Evolutionary conservation across 2,888 invertebrate genomes (phyloP).

Genomic region (Seladonia tumulorum): DNA sequence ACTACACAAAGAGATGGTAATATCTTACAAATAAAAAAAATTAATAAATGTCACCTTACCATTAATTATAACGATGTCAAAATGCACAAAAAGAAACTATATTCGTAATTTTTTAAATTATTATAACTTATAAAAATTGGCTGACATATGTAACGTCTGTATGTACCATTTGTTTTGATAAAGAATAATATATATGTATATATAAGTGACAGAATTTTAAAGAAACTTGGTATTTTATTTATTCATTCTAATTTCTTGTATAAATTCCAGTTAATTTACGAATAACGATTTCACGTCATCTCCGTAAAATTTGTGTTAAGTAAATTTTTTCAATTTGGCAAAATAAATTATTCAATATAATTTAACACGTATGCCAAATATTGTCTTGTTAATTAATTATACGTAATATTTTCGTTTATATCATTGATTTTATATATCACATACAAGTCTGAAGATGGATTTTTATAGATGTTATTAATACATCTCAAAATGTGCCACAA

Average conservation of each 20-base stretch:
- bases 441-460: background rate
- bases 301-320: background rate
- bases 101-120: conserved; percentile 24
- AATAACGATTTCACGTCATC: background rate
- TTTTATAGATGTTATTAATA: conserved; percentile 25
- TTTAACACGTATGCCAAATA: conserved; percentile 1
- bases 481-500: conserved; percentile 54
- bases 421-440: conserved; percentile 1
- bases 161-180: conserved; percentile 10
- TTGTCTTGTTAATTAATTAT: background rate
- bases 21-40: conserved; percentile 9
- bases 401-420: conserved; percentile 2
- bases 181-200: conserved; percentile 12
- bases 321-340: background rate
- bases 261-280: background rate
- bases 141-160: conserved; percentile 10
- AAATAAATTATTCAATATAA: background rate
- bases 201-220: background rate
- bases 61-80: conserved; percentile 25
- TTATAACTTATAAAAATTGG: conserved; percentile 13
- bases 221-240: conserved; percentile 14
- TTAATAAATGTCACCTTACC: conserved; percentile 31
- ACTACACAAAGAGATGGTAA: conserved; percentile 4
- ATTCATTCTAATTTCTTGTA: conserved; percentile 1
- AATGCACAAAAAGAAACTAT: conserved; percentile 27